These are phyloP conservation scores for Tyto alba DNA, from an alignment of 2,113 vertebrate species.

Conservation along the genomic window DNA sequence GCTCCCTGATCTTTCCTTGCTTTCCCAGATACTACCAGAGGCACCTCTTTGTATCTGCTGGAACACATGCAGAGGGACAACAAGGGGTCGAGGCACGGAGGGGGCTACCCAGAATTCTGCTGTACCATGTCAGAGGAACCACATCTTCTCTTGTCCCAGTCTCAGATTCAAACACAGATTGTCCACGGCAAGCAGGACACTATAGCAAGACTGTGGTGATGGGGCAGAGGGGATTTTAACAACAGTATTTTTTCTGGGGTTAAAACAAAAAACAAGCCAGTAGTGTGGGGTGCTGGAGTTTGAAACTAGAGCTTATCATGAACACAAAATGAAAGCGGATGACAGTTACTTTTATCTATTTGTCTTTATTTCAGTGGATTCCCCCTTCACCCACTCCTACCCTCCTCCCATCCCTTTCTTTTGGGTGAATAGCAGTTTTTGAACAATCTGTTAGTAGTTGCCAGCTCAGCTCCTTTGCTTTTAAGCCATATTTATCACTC, in stretches of 20 bases:
- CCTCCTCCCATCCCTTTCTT: background rate
- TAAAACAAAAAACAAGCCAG: background rate
- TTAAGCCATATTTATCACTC: constrained; percentile 42
- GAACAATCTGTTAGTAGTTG: constrained; percentile 40
- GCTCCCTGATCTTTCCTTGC: background rate
- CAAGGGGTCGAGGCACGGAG: background rate
- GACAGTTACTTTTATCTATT: constrained; percentile 2
- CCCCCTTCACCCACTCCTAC: background rate
- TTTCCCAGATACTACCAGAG: background rate
- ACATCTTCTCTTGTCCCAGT: background rate
- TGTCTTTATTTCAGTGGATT: constrained; percentile 18
- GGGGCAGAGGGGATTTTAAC: background rate
- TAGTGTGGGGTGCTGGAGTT: background rate
- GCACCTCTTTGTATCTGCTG: background rate
- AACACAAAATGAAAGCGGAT: background rate
- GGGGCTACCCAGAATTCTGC: background rate
- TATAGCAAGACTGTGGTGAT: background rate
- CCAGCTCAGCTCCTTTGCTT: constrained; percentile 48
- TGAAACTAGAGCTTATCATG: background rate
- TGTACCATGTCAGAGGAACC: background rate
- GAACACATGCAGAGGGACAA: background rate
- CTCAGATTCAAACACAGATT: background rate
- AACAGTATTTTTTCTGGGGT: background rate
- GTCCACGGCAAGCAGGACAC: accelerated
- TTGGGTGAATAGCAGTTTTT: constrained; percentile 34